Evolutionary conservation across 2,888 invertebrate genomes (phyloP), one percentile per base, ranked within the genome.

Genomic region (Dorcus parallelipipedus): DNA sequence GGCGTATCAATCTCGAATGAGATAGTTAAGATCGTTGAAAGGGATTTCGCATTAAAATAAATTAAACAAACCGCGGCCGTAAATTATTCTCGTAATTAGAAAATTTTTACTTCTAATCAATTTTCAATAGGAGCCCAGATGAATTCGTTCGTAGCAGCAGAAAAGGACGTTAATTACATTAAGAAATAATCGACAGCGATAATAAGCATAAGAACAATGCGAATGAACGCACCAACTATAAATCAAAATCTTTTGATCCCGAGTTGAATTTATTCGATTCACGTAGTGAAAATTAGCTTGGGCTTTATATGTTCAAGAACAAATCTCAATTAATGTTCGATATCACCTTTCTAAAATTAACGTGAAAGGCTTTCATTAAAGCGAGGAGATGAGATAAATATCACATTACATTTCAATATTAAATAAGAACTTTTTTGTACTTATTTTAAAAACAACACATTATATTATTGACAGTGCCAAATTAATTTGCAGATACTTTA

Each of bases 211-310:
- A 56, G 26, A 41, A 43, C 51, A 39, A 26, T 56, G n/a, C 41
- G 51, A 26, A 7, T 38, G 41, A 50, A 23, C 51, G 50, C 51
- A 51, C 42, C 49, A 23, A 41, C 57, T 41, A 52, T 57, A 51
- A 57, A 57, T 57, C 57, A 57, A 57, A 57, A 57, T 48, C 48
- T 52, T 57, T 57, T 52, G 38, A 48, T 26, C 38, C 48, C 40
- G 42, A 49, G 52, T 10, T 40, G 52, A 42, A 57, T 57, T 57
- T 45, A 57, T 57, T 52, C 48, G 57, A 57, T 52, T 52, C 57
- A 57, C 48, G 57, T 52, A 48, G 57, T 26, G 57, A 57, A 57
- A 57, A 57, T 57, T 57, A 52, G 45, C 3, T 10, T 33, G 26
- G 26, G 26, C 26, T 33, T 33, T 33, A 33, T 33, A 33, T 7